Evolutionary conservation across 1,140 invertebrate species (phyloP), one percentile per base, ranked within the genome.

Genomic region (Linepithema humile): DNA sequence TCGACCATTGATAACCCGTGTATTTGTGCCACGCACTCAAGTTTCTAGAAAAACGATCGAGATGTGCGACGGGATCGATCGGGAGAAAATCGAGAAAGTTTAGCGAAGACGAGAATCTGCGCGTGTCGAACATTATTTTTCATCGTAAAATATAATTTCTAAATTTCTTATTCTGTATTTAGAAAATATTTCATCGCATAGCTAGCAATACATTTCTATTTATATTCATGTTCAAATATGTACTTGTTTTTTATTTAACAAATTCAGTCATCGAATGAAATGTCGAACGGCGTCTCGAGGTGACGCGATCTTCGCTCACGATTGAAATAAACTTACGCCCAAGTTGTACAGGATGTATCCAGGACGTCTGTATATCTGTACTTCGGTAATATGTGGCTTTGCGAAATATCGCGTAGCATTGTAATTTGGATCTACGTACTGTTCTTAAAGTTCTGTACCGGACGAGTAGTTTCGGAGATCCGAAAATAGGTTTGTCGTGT

Each of bases 401-500:
- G 5, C 40, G 35, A 35, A 72, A 17, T 29, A 35, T 53, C 23
- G 23, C 23, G 10, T 43, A 15, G 32, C 38, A 6, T 20, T 38
- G 26, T 43, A 40, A 60, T 60, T 32, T 60, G 17, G 23, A 64
- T 26, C 20, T 38, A 29, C n/a, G 74, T 77, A 35, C 57, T 26
- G 29, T 32, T 35, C 15, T 65, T 65, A 65, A 77, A 77, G 74
- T 77, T 77, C 23, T 26, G 40, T 57, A 45, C 15, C 15, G 59
- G 59, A 77, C 60, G 74, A 4, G 32, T 20, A 45, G 59, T 50
- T 77, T 65, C 73, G 74, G 26, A 45, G 48, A 53, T 57, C 35
- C 64, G 48, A 64, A 80, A 80, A 80, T 80, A 80, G 75, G 75
- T 80, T 80, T 80, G 75, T 80, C 75, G 64, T 80, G 75, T 80